Evolutionary conservation across 2,797 vertebrate species (phyloP).

Genomic region (Lacerta bilineata): DNA sequence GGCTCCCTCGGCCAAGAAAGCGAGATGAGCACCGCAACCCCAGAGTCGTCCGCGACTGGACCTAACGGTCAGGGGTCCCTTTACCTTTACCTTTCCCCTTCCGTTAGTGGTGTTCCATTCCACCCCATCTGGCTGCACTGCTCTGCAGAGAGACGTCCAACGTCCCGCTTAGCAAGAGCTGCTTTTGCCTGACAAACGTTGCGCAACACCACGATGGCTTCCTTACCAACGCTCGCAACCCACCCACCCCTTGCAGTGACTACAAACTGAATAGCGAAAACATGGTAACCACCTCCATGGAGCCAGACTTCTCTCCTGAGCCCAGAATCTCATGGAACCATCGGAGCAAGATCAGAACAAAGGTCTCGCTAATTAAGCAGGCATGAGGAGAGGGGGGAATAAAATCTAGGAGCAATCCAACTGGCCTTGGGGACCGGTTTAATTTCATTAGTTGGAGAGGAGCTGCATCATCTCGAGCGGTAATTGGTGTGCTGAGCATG

Average conservation of each 20-base stretch:
- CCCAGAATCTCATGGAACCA: conserved; percentile 40
- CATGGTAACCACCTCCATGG: conserved; percentile 23
- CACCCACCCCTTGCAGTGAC: conserved; percentile 33
- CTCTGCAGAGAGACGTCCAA: background rate
- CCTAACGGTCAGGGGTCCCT: too few species aligned
- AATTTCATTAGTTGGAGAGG: conserved; percentile 74
- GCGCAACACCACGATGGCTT: conserved; percentile 17
- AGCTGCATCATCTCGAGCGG: conserved; percentile 61
- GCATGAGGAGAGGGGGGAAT: conserved; percentile 4
- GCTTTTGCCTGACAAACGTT: conserved; percentile 18
- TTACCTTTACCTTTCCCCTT: too few species aligned
- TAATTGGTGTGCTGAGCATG: conserved; percentile 72
- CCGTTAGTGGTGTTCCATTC: background rate
- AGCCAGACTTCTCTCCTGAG: conserved; percentile 12
- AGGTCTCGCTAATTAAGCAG: conserved; percentile 69
- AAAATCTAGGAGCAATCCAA: conserved; percentile 49
- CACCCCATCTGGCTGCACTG: background rate
- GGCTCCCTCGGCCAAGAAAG: too few species aligned
- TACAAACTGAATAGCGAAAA: conserved; percentile 32
- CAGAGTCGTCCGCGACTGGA: too few species aligned
- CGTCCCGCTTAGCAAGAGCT: background rate
- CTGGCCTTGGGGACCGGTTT: conserved; percentile 64
- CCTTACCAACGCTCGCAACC: background rate
- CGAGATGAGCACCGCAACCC: too few species aligned
- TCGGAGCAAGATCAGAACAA: conserved; percentile 62